Evolutionary conservation across 1,140 invertebrate genomes (phyloP).

Genomic region (Pogonognathellus flavescens): DNA sequence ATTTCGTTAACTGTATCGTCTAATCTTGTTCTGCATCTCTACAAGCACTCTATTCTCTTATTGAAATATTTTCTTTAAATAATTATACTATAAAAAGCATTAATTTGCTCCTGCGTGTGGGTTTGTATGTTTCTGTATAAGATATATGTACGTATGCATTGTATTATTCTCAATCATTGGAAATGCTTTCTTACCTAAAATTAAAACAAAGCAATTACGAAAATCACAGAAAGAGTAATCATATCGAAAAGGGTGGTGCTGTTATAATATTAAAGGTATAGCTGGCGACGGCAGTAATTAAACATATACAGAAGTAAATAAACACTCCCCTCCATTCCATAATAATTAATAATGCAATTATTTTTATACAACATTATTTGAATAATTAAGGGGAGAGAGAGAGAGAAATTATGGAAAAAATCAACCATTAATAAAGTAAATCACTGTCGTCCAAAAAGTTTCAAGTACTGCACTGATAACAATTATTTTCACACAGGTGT

Average conservation of each 20-base stretch:
- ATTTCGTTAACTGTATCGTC: too few species aligned
- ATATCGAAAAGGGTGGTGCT: not conserved
- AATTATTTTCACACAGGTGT: not conserved
- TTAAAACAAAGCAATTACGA: conserved; percentile 16
- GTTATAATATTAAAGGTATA: not conserved
- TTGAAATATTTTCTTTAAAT: too few species aligned
- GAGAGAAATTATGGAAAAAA: not conserved
- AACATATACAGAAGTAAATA: too few species aligned
- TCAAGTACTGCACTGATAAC: conserved; percentile 27
- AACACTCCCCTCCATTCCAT: too few species aligned
- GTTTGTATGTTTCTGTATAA: too few species aligned
- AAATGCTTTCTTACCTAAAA: not conserved
- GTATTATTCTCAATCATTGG: too few species aligned
- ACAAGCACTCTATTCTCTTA: too few species aligned
- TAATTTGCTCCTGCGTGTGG: too few species aligned
- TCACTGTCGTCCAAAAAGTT: not conserved
- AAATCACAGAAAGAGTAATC: conserved; percentile 35
- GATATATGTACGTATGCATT: too few species aligned
- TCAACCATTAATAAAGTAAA: not conserved
- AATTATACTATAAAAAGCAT: too few species aligned
- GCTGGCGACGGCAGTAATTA: not conserved
- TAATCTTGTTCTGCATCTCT: too few species aligned
- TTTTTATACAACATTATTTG: not conserved
- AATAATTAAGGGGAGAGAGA: not conserved
- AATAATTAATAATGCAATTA: not conserved